These are phyloP conservation scores for Apamea monoglypha DNA, from an alignment of 2,888 invertebrate genomes.

Conservation along the genomic window DNA sequence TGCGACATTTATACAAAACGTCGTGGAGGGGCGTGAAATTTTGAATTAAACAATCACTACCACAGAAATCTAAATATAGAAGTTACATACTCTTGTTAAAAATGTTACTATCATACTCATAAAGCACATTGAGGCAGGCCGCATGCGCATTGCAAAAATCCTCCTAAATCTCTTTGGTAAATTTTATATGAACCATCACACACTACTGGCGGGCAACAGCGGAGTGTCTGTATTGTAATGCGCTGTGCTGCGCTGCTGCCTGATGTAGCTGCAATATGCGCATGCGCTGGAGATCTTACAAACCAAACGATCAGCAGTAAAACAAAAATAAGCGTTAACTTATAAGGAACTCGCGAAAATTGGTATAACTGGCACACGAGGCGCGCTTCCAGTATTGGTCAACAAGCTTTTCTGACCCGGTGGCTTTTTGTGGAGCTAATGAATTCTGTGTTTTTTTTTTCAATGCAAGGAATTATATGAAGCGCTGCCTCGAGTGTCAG, in stretches of 20 bases:
- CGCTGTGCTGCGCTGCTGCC: neutral
- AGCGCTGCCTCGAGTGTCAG: neutral
- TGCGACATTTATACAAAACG: neutral
- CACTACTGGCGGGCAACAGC: neutral
- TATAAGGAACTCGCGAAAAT: neutral
- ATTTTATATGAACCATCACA: neutral
- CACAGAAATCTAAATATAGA: neutral
- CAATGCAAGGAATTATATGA: neutral
- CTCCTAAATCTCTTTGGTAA: neutral
- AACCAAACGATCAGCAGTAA: neutral
- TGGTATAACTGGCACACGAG: neutral
- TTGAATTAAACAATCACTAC: neutral
- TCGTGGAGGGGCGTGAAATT: neutral
- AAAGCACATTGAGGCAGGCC: neutral
- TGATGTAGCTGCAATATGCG: neutral
- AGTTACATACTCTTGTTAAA: neutral
- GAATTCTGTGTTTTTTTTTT: neutral
- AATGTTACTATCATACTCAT: neutral
- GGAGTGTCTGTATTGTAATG: neutral
- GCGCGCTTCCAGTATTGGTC: neutral
- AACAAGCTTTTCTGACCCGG: neutral
- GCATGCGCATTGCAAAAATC: constrained; percentile 10
- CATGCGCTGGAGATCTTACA: neutral
- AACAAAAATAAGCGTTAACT: neutral
- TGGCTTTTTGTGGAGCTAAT: neutral